These are phyloP conservation scores for Archips xylosteana DNA, from an alignment of 2,888 invertebrate genomes.

Conservation along the genomic window DNA sequence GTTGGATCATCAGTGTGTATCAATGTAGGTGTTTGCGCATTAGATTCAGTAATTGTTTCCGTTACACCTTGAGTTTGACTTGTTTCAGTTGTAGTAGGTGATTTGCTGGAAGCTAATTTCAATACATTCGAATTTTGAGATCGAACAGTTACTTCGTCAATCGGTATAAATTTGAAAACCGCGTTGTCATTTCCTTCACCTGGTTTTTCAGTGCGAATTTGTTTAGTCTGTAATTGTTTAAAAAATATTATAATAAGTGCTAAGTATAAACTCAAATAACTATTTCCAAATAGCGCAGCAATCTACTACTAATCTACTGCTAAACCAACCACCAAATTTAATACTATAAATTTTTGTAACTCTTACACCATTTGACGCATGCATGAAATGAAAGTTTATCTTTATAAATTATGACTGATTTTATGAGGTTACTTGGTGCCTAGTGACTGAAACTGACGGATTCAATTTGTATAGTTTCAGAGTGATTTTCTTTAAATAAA, in stretches of 20 bases:
- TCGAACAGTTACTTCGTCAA: slow-evolving; percentile 73
- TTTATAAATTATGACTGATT: slow-evolving; percentile 17
- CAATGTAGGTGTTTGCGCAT: slow-evolving; percentile 64
- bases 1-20: slow-evolving; percentile 54
- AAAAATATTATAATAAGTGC: slow-evolving; percentile 37
- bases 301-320: slow-evolving; percentile 27
- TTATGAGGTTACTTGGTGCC: slow-evolving; percentile 25
- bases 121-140: slow-evolving; percentile 76
- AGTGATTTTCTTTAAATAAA: slow-evolving; percentile 48
- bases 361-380: slow-evolving; percentile 31
- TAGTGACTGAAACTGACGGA: slow-evolving; percentile 6
- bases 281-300: slow-evolving; percentile 32
- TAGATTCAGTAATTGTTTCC: slow-evolving; percentile 66
- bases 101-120: slow-evolving; percentile 72
- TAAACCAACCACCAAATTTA: slow-evolving; percentile 31
- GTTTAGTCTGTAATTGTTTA: slow-evolving; percentile 80
- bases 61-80: slow-evolving; percentile 58
- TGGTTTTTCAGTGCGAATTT: slow-evolving; percentile 83
- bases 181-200: slow-evolving; percentile 69
- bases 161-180: slow-evolving; percentile 80
- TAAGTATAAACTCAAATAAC: slow-evolving; percentile 18
- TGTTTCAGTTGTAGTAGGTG: slow-evolving; percentile 59
- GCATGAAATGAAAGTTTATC: slow-evolving; percentile 22
- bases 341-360: not conserved
- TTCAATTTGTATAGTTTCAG: slow-evolving; percentile 2